Percentiles rank a stretch among this genome's conserved stretches.
These are phyloP conservation scores for Nysson spinosus DNA, from an alignment of 2,888 invertebrate species.

Conservation along the genomic window DNA sequence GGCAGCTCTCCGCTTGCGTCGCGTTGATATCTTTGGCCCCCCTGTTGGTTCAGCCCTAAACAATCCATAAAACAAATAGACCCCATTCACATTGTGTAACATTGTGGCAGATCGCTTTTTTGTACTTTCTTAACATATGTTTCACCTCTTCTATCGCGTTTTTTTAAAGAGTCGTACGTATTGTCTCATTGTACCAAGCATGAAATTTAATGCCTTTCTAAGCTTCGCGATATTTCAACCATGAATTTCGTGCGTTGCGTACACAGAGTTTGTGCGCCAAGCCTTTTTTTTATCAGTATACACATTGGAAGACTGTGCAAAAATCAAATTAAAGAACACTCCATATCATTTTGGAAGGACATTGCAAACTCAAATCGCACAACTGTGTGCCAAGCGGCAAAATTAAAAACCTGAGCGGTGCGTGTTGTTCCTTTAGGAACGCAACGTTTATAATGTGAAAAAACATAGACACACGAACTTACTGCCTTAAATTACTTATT, in stretches of 20 bases:
- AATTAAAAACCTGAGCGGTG: constrained; percentile 33
- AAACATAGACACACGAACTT: too few relatives aligned
- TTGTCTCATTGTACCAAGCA: background rate
- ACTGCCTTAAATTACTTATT: too few relatives aligned
- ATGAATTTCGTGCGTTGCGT: constrained; percentile 30
- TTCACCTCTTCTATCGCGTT: background rate
- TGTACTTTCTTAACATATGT: constrained; percentile 12
- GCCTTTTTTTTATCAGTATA: constrained; percentile 21
- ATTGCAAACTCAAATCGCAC: constrained; percentile 60
- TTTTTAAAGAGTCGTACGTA: background rate
- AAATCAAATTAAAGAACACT: constrained; percentile 24
- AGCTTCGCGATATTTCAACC: constrained; percentile 18
- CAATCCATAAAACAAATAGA: constrained; percentile 78
- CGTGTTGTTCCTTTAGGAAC: constrained; percentile 31
- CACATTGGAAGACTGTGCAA: constrained; percentile 18
- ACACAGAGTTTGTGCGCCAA: constrained; percentile 42
- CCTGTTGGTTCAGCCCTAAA: constrained; percentile 83
- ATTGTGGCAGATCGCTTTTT: constrained; percentile 32
- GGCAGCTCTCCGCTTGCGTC: constrained; percentile 78
- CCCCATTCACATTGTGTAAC: constrained; percentile 72
- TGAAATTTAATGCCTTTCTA: background rate
- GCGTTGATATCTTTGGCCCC: constrained; percentile 81
- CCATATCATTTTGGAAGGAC: constrained; percentile 15
- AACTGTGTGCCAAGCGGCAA: constrained; percentile 61
- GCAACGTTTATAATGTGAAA: constrained; percentile 40